phyloP scores from a whole-genome alignment of 2,888 invertebrate species.

The Amphipyra berbera region DNA sequence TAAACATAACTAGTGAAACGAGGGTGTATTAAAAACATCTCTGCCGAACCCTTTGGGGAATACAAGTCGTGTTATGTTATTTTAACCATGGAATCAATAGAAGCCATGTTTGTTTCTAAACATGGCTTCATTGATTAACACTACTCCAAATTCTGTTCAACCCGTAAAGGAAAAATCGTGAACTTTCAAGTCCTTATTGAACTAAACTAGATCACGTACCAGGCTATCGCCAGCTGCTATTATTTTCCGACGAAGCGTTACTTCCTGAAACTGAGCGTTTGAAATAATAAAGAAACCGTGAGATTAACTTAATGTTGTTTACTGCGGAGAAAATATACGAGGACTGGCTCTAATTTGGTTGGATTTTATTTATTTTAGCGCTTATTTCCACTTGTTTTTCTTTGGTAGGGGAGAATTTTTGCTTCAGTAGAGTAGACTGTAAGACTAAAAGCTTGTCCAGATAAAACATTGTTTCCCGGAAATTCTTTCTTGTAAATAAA shows the following conservation, averaged over 20 bases:
- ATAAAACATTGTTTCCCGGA: conserved; percentile 1
- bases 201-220: conserved; percentile 48
- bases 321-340: conserved; percentile 41
- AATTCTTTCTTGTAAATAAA: background rate
- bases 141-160: conserved; percentile 25
- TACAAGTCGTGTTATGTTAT: too few relatives aligned
- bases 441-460: conserved; percentile 12
- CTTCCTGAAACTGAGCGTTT: conserved; percentile 47
- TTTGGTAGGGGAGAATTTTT: conserved; percentile 17
- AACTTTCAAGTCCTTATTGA: conserved; percentile 46
- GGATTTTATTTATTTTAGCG: conserved; percentile 44
- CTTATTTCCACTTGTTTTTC: conserved; percentile 26
- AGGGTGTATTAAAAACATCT: too few relatives aligned
- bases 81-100: conserved; percentile 9
- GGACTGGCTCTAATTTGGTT: conserved; percentile 46
- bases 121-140: conserved; percentile 43
- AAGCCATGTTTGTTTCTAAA: conserved; percentile 21
- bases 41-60: too few relatives aligned
- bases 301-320: conserved; percentile 58
- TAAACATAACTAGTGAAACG: too few relatives aligned
- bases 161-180: conserved; percentile 51
- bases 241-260: conserved; percentile 38
- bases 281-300: conserved; percentile 54
- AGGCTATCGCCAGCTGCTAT: conserved; percentile 28
- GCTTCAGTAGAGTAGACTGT: conserved; percentile 10